A percentile compares a stretch with the other conserved stretches of the same genome.
Conservation (phyloP, 2,113 vertebrate species). For the Periophthalmodon schlosseri region DNA sequence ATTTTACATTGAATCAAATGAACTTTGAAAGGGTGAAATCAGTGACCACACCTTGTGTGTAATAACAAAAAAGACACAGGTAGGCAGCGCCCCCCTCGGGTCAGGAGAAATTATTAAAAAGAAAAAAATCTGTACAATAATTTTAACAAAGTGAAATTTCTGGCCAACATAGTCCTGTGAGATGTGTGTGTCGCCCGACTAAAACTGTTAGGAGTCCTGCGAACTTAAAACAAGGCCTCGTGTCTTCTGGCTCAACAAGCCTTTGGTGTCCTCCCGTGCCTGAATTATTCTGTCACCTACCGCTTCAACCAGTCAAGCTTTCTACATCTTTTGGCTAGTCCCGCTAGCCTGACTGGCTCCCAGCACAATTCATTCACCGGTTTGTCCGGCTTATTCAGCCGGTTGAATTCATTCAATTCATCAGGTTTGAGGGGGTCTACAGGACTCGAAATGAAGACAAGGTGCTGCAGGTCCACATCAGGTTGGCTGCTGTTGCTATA, state of each 20-base stretch:
- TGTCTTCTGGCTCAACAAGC: constrained; percentile 32
- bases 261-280: constrained; percentile 46
- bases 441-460: constrained; percentile 28
- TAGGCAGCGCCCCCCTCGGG: constrained; percentile 62
- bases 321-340: constrained; percentile 78
- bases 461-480: constrained; percentile 29
- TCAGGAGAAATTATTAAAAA: constrained; percentile 81
- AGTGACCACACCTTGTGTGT: constrained; percentile 81
- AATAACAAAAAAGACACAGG: constrained; percentile 64
- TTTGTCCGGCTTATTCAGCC: constrained; percentile 48
- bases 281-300: constrained; percentile 62
- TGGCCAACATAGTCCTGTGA: constrained; percentile 73
- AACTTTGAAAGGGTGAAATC: constrained; percentile 69
- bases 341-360: constrained; percentile 82
- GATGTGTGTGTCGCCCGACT: constrained; percentile 40
- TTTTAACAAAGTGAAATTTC: constrained; percentile 87
- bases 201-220: constrained; percentile 71
- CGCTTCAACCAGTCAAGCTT: constrained; percentile 82
- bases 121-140: constrained; percentile 85
- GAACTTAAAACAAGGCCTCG: constrained; percentile 66
- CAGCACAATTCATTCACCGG: constrained; percentile 51
- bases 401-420: constrained; percentile 64
- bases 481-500: constrained; percentile 46
- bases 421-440: constrained; percentile 62
- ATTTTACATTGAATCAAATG: constrained; percentile 72